Conservation (phyloP, 2,888 invertebrate species). For the Osedax fenrisi region DNA sequence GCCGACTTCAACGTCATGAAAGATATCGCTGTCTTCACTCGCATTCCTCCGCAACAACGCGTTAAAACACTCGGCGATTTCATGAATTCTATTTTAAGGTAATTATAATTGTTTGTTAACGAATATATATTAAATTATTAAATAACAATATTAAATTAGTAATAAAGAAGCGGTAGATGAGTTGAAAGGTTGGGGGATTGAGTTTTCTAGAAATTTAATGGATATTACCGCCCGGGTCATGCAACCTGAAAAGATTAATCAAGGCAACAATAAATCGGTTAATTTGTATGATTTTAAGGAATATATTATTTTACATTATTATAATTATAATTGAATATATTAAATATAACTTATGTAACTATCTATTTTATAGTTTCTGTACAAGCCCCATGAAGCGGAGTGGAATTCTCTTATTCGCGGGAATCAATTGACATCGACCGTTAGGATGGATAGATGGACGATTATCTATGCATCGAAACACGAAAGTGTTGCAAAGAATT, state of each 20-base stretch:
- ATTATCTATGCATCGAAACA: constrained; percentile 41
- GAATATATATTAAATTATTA: no score
- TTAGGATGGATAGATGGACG: constrained; percentile 45
- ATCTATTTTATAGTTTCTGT: no score
- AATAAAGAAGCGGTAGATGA: constrained; percentile 37
- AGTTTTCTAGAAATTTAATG: constrained; percentile 58
- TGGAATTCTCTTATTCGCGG: constrained; percentile 65
- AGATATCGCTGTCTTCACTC: constrained; percentile 62
- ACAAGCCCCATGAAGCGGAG: constrained; percentile 58
- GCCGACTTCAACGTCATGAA: constrained; percentile 59
- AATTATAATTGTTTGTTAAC: background rate
- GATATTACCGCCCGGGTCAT: constrained; percentile 61
- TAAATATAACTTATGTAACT: no score
- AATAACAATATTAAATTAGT: no score
- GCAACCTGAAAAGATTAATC: constrained; percentile 57
- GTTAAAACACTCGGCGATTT: constrained; percentile 49
- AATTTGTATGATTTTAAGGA: no score
- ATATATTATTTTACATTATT: no score
- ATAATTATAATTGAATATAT: no score
- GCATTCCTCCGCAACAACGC: constrained; percentile 58
- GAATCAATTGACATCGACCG: constrained; percentile 37
- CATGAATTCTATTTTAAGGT: background rate
- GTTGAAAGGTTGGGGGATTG: constrained; percentile 63
- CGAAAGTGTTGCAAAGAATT: constrained; percentile 39
- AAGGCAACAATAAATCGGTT: constrained; percentile 29